These are phyloP conservation scores for Sebastes taczanowskii DNA, from an alignment of 2,797 vertebrate genomes.

Conservation along the genomic window DNA sequence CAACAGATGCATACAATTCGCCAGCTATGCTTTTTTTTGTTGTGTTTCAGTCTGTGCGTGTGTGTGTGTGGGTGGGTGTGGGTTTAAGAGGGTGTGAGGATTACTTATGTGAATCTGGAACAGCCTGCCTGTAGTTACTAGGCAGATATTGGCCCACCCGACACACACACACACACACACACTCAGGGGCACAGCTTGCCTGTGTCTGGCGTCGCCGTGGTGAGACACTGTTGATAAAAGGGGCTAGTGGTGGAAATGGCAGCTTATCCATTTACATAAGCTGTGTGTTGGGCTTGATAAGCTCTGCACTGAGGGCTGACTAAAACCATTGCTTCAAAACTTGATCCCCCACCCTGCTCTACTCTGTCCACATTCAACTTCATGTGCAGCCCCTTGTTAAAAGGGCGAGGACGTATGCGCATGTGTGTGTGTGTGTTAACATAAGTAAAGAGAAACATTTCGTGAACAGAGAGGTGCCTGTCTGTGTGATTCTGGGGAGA, in stretches of 20 bases:
- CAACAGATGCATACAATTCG: constrained; percentile 40
- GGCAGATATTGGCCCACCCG: constrained; percentile 64
- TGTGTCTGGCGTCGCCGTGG: constrained; percentile 61
- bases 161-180: constrained; percentile 43
- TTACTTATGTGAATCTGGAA: constrained; percentile 70
- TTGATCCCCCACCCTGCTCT: constrained; percentile 42
- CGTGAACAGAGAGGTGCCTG: constrained; percentile 19
- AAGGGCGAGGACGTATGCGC: not conserved
- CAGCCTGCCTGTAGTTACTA: constrained; percentile 71
- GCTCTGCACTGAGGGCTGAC: constrained; percentile 43
- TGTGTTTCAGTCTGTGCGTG: constrained; percentile 2
- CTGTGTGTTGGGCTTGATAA: constrained; percentile 72
- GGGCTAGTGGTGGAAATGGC: constrained; percentile 63
- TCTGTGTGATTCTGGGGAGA: constrained; percentile 13
- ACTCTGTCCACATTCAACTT: constrained; percentile 30
- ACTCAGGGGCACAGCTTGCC: constrained; percentile 57
- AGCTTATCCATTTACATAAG: constrained; percentile 79
- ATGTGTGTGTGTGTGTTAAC: constrained; percentile 1
- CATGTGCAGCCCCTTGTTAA: constrained; percentile 19
- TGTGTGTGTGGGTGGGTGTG: not conserved
- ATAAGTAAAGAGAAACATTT: constrained; percentile 26
- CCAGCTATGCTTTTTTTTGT: constrained; percentile 14
- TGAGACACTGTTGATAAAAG: constrained; percentile 73
- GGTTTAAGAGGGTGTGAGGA: constrained; percentile 32
- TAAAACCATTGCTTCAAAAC: constrained; percentile 55